phyloP scores from a whole-genome alignment of 2,888 invertebrate species.

The Tetheella fluctuosa region DNA sequence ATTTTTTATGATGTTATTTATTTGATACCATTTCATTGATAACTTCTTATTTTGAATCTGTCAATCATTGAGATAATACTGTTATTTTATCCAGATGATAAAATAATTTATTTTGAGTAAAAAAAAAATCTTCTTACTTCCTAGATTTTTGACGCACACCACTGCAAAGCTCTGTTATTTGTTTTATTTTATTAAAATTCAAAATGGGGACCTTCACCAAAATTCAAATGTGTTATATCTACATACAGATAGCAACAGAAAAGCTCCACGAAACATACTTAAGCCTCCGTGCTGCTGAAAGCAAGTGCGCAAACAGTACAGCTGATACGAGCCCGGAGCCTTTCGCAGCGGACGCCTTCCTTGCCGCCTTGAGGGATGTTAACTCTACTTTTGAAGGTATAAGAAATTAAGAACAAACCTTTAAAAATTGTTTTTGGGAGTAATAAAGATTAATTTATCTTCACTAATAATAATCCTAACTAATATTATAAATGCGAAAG shows the following conservation, averaged over 20 bases:
- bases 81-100: not conserved
- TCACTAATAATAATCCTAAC: too few species aligned
- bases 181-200: too few species aligned
- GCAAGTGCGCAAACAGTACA: constrained; percentile 75
- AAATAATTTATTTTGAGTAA: not conserved
- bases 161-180: too few species aligned
- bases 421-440: too few species aligned
- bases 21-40: not conserved
- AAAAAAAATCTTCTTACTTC: not conserved
- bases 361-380: constrained; percentile 91
- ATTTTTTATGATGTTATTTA: not conserved
- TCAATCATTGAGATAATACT: constrained; percentile 4
- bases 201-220: too few species aligned
- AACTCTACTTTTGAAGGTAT: constrained; percentile 84
- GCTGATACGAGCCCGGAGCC: constrained; percentile 88
- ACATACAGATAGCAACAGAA: constrained; percentile 89
- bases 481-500: too few species aligned
- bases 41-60: not conserved
- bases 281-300: constrained; percentile 89
- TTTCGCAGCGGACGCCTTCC: constrained; percentile 91
- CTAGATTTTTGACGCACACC: too few species aligned
- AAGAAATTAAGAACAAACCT: too few species aligned
- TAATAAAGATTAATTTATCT: too few species aligned
- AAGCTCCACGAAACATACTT: constrained; percentile 92
- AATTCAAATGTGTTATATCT: constrained; percentile 7